phyloP scores from a whole-genome alignment of 2,113 vertebrate genomes.

The Terrapene triunguis region DNA sequence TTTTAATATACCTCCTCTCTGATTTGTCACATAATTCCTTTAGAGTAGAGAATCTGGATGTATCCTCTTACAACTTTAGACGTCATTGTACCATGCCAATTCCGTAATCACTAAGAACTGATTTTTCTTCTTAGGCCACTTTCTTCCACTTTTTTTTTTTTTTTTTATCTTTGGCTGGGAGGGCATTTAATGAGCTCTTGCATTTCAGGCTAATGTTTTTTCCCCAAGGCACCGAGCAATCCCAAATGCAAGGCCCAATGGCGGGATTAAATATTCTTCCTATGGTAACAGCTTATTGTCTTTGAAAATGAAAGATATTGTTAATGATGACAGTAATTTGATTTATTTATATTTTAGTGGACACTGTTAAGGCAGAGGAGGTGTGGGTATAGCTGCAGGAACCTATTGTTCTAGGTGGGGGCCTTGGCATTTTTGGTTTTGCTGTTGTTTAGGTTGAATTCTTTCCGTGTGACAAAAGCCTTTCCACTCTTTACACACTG shows the following conservation, averaged over 20 bases:
- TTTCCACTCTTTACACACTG: not conserved
- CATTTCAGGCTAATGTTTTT: constrained; percentile 34
- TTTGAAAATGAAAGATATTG: constrained; percentile 55
- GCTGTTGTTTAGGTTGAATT: not conserved
- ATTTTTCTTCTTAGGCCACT: constrained; percentile 47
- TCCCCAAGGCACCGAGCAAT: constrained; percentile 64
- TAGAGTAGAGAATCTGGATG: constrained; percentile 27
- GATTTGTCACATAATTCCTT: constrained; percentile 74
- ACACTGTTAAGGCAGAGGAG: constrained; percentile 4
- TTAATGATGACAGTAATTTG: constrained; percentile 68
- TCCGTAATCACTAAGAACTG: constrained; percentile 28
- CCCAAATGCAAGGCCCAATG: constrained; percentile 54
- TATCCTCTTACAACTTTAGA: constrained; percentile 35
- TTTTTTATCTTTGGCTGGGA: not conserved
- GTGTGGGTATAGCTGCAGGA: constrained; percentile 20
- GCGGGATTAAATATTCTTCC: constrained; percentile 70
- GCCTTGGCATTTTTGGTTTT: not conserved
- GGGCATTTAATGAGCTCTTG: constrained; percentile 51
- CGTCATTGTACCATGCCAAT: constrained; percentile 31
- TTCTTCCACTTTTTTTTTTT: constrained; percentile 1
- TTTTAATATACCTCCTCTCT: constrained; percentile 55
- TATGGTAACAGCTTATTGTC: constrained; percentile 72
- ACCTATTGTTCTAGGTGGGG: constrained; percentile 76
- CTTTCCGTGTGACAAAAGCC: not conserved
- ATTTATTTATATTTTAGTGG: constrained; percentile 69